Evolutionary conservation across 2,113 vertebrate genomes (phyloP), one percentile per base, ranked within the genome.

Genomic region (Podiceps cristatus): DNA sequence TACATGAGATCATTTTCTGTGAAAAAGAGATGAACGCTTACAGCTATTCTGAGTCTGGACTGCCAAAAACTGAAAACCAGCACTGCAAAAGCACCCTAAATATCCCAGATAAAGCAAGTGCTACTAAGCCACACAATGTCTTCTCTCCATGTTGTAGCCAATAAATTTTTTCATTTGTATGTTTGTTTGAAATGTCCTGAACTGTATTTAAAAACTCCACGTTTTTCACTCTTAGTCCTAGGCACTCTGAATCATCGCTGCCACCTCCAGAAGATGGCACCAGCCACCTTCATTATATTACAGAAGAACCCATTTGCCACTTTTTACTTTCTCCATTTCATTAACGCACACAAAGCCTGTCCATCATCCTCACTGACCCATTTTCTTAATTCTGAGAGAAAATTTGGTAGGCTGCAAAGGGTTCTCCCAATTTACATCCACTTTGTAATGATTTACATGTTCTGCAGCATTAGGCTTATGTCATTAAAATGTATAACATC

Each of bases 261-360:
- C 15, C 75, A 74, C 55, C 50, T 95, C 94, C 96, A 96, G 92
- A 86, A 95, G 96, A 84, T 96, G 97, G 94, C 96, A 97, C 59
- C 55, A 97, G 79, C 3, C 63, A 52, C 59, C 75, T 69, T 90
- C 42, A 45, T n/a, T 77, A 35, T 44, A 52, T 18, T 55, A 63
- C 33, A 25, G 58, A 76, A 60, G 5, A 95, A 6, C 9, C 27
- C 3, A 42, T 76, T 63, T 68, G 31, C 19, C 24, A 29, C 49
- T 82, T 86, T 37, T 42, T 44, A n/a, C 9, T 74, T 37, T 88
- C 44, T 63, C 18, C 4, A 16, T 23, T 90, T 79, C 45, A 49
- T 55, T 67, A 90, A 47, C 7, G 14, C 18, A 47, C 45, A 63
- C 3, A 64, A 91, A 88, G 37, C 42, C 22, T 45, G 47, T 47